phyloP scores from a whole-genome alignment of 2,888 invertebrate species.

The Volucella bombylans region DNA sequence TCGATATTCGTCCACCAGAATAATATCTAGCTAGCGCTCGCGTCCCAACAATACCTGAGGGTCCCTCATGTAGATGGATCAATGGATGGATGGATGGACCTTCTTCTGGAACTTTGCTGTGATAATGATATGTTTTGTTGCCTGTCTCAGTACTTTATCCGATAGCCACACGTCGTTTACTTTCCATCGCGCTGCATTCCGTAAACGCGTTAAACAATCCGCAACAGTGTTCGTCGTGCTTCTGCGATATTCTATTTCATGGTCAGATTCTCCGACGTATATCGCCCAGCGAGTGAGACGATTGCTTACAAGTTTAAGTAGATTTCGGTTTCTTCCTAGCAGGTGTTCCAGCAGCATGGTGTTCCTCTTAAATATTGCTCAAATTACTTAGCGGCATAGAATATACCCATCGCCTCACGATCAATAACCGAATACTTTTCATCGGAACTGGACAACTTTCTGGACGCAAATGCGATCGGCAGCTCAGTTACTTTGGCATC shows the following conservation, averaged over 20 bases:
- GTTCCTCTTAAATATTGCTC: neutral
- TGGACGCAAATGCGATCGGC: neutral
- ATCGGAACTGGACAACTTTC: neutral
- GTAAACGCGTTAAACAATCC: neutral
- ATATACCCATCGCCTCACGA: neutral
- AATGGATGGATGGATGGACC: too few species aligned
- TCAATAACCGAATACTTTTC: conserved; percentile 3
- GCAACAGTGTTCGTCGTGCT: neutral
- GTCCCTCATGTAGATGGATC: neutral
- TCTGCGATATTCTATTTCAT: neutral
- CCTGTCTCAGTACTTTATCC: neutral
- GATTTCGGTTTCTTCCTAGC: neutral
- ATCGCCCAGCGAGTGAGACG: neutral
- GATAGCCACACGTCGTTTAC: neutral
- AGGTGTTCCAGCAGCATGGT: too few species aligned
- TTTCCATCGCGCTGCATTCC: neutral
- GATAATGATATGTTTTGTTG: neutral
- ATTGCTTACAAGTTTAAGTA: neutral
- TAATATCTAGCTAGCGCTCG: too few species aligned
- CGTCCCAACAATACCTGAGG: too few species aligned
- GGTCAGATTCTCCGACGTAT: neutral
- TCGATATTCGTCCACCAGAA: neutral
- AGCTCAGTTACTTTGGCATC: too few species aligned
- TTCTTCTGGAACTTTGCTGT: neutral
- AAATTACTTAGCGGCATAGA: neutral